A percentile compares a stretch with the other conserved stretches of the same genome.
Conservation (phyloP, 2,888 invertebrate species). For the Gortyna flavago region DNA sequence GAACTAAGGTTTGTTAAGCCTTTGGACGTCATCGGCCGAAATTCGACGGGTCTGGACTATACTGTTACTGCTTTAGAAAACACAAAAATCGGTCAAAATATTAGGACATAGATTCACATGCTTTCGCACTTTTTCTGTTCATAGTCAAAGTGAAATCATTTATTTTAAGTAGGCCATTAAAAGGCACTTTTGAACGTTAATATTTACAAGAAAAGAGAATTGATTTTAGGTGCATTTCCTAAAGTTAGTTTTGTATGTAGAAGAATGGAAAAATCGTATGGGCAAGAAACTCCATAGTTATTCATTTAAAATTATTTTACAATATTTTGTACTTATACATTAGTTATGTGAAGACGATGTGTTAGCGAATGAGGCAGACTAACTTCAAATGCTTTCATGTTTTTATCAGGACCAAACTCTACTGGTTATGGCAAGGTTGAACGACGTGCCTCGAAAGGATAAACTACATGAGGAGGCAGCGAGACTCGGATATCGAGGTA, state of each 20-base stretch:
- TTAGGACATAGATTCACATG: no score
- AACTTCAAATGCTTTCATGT: conserved; percentile 2
- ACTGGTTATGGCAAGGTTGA: conserved; percentile 69
- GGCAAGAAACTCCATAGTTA: not conserved
- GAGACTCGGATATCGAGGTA: conserved; percentile 72
- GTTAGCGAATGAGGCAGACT: not conserved
- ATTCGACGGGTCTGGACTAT: no score
- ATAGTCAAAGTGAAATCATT: not conserved
- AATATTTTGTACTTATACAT: not conserved
- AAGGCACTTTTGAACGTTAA: not conserved
- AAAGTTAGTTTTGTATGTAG: not conserved
- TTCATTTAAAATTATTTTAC: not conserved
- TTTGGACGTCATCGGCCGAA: no score
- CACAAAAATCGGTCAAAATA: no score
- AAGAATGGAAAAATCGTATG: not conserved
- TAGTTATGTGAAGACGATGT: not conserved
- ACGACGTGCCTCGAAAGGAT: conserved; percentile 73
- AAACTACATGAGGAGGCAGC: conserved; percentile 74
- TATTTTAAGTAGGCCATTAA: not conserved
- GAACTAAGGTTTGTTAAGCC: no score
- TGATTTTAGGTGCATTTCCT: not conserved
- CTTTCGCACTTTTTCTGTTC: not conserved
- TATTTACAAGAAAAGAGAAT: not conserved
- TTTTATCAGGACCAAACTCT: conserved; percentile 65
- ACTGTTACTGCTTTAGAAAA: no score